Percentiles rank a stretch among this genome's conserved stretches.
phyloP scores from a whole-genome alignment of 2,888 invertebrate genomes.

The Lordiphosa fenestrarum region DNA sequence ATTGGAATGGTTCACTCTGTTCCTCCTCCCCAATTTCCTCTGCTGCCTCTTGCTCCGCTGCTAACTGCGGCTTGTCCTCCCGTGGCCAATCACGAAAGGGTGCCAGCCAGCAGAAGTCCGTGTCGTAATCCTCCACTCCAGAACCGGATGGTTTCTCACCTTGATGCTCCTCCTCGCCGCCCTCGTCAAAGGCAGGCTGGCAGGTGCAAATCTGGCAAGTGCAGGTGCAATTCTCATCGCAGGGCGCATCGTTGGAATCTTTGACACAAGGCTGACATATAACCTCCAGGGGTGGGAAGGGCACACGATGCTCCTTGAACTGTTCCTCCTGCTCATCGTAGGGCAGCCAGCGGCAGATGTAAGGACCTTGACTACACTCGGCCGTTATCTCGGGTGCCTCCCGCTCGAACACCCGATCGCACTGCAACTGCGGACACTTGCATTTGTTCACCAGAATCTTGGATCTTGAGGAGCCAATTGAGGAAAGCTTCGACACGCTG shows the following conservation, averaged over 20 bases:
- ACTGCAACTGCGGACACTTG: constrained; percentile 52
- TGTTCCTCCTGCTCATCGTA: constrained; percentile 34
- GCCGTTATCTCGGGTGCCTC: constrained; percentile 47
- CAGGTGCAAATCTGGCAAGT: constrained; percentile 52
- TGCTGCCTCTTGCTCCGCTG: not conserved
- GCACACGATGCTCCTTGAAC: constrained; percentile 34
- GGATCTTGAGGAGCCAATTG: not conserved
- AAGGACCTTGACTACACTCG: constrained; percentile 73
- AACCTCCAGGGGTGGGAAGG: constrained; percentile 42
- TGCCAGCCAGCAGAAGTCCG: constrained; percentile 55
- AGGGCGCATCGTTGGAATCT: constrained; percentile 14
- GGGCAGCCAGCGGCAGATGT: constrained; percentile 66
- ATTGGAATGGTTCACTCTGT: constrained; percentile 25
- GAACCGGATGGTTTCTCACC: constrained; percentile 38
- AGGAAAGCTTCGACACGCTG: not conserved
- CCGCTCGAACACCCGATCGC: constrained; percentile 33
- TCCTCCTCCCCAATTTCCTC: constrained; percentile 6
- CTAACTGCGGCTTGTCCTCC: not conserved
- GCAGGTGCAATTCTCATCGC: constrained; percentile 53
- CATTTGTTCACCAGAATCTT: constrained; percentile 12
- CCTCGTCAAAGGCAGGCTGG: constrained; percentile 17
- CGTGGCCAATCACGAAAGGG: constrained; percentile 41
- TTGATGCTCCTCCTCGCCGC: constrained; percentile 40
- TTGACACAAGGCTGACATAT: constrained; percentile 55
- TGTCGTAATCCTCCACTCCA: constrained; percentile 56